Base-by-base conservation (phyloP, 2,113 vertebrate genomes). In the Rhinolophus ferrumequinum region DNA sequence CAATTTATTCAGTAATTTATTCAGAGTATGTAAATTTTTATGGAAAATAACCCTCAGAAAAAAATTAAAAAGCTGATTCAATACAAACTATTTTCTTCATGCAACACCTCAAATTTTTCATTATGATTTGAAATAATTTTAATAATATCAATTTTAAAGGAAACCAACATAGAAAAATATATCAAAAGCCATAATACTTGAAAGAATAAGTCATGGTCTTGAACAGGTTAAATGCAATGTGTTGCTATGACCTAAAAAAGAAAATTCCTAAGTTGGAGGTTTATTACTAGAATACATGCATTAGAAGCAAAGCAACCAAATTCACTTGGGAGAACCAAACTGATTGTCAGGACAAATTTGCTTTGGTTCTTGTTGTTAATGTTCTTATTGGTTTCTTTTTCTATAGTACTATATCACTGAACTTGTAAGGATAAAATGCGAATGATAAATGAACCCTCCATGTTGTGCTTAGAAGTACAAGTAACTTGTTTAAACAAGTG, bases 1-100 rank as follows among this genome's bases (percentile, higher is more conserved):
- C 33, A 28, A 77, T 85, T 94, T 92, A 26, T 93, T 66, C 5
- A 81, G 52, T 96, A 97, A 95, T 95, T 82, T 95, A 95, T 64
- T 88, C 47, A 28, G 30, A 87, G 19, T 0, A 1, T 79, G 0
- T 79, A 95, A 22, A 69, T 86, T 3, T 94, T 91, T 72, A 83
- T 90, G 87, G 54, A 95, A 95, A 95, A 79, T 66, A 81, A 88
- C 10, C 4, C 28, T 75, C 11, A 88, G 26, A 76, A 75, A 80
- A 86, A 83, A 50, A 18, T 88, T 4, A 80, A 3, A 11, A 86
- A 92, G 6, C 8, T 70, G 0, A 88, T 95, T 96, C 54, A 83
- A 19, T 38, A 93, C 83, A 5, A 96, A 90, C 21, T 41, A 50
- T 87, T 96, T 4, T 80, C 44, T 94, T 82, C 58, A 67, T 95